Percentiles rank a stretch among this genome's conserved stretches.
These are phyloP conservation scores for Sarotherodon lohbergeri DNA, from an alignment of 2,113 vertebrate species.

Conservation along the genomic window DNA sequence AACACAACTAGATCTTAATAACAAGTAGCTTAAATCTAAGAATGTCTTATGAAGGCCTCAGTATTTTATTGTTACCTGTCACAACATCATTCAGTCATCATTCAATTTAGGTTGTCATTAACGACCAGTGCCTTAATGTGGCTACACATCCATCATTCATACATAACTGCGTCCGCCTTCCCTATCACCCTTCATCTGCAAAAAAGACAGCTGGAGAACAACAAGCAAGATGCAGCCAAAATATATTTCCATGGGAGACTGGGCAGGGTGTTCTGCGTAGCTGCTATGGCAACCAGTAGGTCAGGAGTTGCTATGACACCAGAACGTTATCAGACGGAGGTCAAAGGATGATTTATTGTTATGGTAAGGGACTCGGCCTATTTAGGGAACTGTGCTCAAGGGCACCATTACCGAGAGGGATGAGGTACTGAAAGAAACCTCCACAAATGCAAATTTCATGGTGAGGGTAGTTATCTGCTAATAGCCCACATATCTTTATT, in stretches of 20 bases:
- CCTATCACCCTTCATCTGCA: conserved; percentile 10
- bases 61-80: not conserved
- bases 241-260: not conserved
- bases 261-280: conserved; percentile 21
- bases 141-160: conserved; percentile 8
- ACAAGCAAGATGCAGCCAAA: not conserved
- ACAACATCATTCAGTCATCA: not conserved
- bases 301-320: conserved; percentile 51
- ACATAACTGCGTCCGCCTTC: not conserved
- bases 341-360: conserved; percentile 48
- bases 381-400: conserved; percentile 39
- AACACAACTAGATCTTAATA: not conserved
- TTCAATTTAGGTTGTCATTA: not conserved
- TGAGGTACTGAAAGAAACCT: conserved; percentile 22
- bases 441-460: conserved; percentile 30
- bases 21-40: not conserved
- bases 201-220: conserved; percentile 6
- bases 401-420: conserved; percentile 45
- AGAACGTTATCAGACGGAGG: conserved; percentile 26
- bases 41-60: not conserved
- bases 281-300: conserved; percentile 48
- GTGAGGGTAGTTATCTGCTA: conserved; percentile 24
- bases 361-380: conserved; percentile 12
- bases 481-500: conserved; percentile 39
- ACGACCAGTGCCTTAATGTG: not conserved